Evolutionary conservation across 2,888 invertebrate genomes (phyloP), one percentile per base, ranked within the genome.

Genomic region (Sarcophaga rosellei): DNA sequence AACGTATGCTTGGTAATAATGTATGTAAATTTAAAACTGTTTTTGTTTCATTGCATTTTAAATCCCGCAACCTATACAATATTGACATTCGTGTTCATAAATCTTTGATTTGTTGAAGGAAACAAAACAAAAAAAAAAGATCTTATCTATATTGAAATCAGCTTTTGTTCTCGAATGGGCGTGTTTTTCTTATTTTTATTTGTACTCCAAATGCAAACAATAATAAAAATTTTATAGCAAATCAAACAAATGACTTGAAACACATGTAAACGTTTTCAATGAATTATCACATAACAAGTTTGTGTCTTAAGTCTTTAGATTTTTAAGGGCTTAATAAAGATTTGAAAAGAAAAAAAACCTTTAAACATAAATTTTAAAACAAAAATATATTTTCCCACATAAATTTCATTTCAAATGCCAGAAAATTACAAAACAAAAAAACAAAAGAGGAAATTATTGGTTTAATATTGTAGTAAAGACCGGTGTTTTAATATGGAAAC

Each of bases 381-480:
- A 1, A 0, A 35, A 35, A 35, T 35, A 35, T 68, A 17, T 21
- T 78, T 83, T 83, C 83, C 21, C 83, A 78, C 73, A 61, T 66
- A 44, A 65, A 65, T 82, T 63, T 59, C 1, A 25, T 74, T 23
- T 25, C 15, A 73, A 66, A 66, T n/a, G 65, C 11, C n/a, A 12
- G 53, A 6, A 23, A 21, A 59, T 69, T 47, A 17, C 66, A 66
- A 53, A 35, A 35, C 5, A 6, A 35, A 35, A n/a, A n/a, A n/a
- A n/a, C n/a, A n/a, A n/a, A n/a, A n/a, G n/a, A 8, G 35, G 35
- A 35, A 35, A 35, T 35, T 35, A 35, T 35, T 35, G 35, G 17
- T 15, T 17, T 12, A 17, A 35, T 10, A 8, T 35, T 53, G 53
- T 15, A 53, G 53, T 53, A 53, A 53, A 53, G 17, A 15, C 4